Base-by-base conservation (phyloP, 2,797 vertebrate genomes). In the Sternotherus odoratus region DNA sequence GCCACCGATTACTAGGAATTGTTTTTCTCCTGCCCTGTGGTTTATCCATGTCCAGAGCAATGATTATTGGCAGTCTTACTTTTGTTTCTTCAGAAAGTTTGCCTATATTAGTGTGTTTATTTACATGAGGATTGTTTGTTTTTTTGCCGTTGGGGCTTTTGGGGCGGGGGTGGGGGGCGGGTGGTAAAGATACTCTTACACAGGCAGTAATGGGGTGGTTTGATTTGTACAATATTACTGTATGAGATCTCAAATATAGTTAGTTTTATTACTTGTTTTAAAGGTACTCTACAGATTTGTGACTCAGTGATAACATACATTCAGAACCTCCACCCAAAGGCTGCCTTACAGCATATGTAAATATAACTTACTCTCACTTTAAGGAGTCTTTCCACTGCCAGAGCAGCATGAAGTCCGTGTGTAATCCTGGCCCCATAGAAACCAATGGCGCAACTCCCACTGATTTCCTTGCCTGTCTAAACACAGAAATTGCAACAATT, bases 1-100 rank as follows among this genome's bases (percentile, higher is more conserved):
- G 24, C 78, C 88, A 86, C 94, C 97, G 97, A 98, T 97, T 94
- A 95, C 96, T 93, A 89, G 54, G 96, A 97, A 92, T 91, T 95
- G 95, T 97, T 96, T 49, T 28, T 88, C 83, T 95, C 85, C 82
- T 85, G 78, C 87, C 92, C 92, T 79, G 79, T 93, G 94, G 89
- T 94, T 93, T 95, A 87, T 94, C 83, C 12, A 19, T 66, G 72
- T 93, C 94, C 94, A 89, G 74, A 93, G 92, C 97, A 96, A 93
- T 80, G 91, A 94, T 95, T 93, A 56, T 82, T 16, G 21, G 92
- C 97, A 98, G 96, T 96, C 83, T 94, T 93, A 57, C 82, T 97
- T 96, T 92, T 90, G 81, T 93, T 89, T 53, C 82, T 94, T 91
- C 21, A 57, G 79, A 93, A 95, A 92, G 85, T 80, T 87, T 85